Evolutionary conservation across 92 coral and sea anemone species (phyloP).

Genomic region (Bergia puertoricense): DNA sequence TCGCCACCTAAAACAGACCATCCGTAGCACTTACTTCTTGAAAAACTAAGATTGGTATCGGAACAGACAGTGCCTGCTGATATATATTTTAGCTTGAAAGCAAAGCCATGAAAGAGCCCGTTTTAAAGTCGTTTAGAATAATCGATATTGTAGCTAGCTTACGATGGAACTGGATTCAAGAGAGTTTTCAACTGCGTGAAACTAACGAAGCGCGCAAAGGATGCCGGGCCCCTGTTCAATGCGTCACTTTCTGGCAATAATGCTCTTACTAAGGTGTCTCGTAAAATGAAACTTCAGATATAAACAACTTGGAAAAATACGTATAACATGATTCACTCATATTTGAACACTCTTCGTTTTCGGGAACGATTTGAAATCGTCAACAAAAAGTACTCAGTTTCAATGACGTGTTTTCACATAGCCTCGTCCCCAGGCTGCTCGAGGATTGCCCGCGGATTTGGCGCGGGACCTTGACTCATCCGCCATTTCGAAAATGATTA

Average conservation of each 20-base stretch:
- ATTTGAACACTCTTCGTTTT: neutral
- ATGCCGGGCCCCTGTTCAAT: neutral
- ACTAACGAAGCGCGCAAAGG: too few relatives aligned
- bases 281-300: slow-evolving; percentile 25
- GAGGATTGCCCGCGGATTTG: neutral
- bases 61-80: too few relatives aligned
- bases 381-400: neutral
- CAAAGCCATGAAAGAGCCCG: too few relatives aligned
- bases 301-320: neutral
- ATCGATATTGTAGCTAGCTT: too few relatives aligned
- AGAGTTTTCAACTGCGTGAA: too few relatives aligned
- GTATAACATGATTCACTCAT: neutral
- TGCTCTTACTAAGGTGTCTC: slow-evolving; percentile 28
- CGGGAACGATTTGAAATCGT: neutral
- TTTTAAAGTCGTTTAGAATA: too few relatives aligned
- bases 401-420: neutral
- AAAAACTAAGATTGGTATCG: too few relatives aligned
- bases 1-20: too few relatives aligned
- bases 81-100: too few relatives aligned
- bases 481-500: too few relatives aligned
- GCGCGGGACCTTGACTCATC: neutral
- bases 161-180: too few relatives aligned
- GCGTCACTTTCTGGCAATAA: neutral
- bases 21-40: too few relatives aligned
- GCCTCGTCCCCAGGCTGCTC: neutral